Evolutionary conservation across 2,888 invertebrate species (phyloP).

Genomic region (Amorpha juglandis): DNA sequence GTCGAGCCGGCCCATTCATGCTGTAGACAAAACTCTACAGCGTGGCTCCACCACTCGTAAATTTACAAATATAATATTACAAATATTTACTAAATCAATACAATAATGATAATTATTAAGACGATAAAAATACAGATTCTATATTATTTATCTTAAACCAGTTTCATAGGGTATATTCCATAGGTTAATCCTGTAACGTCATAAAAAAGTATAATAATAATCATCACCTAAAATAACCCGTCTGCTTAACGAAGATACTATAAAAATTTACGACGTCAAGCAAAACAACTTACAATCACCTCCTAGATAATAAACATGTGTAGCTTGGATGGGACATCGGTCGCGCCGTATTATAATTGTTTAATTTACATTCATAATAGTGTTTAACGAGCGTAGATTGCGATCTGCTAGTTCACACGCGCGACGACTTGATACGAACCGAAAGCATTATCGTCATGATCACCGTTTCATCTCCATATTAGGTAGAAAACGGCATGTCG

Average conservation of each 20-base stretch:
- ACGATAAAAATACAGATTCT: neutral
- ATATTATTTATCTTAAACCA: neutral
- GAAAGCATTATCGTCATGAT: slow-evolving; percentile 11
- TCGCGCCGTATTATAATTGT: slow-evolving; percentile 61
- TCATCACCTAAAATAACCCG: slow-evolving; percentile 1
- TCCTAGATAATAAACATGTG: slow-evolving; percentile 26
- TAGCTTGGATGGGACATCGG: slow-evolving; percentile 30
- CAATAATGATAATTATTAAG: neutral
- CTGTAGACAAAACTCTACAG: too few species aligned
- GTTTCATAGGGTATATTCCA: neutral
- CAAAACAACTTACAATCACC: slow-evolving; percentile 8
- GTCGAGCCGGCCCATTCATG: too few species aligned
- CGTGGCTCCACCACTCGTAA: too few species aligned
- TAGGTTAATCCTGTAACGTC: neutral
- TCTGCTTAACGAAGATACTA: slow-evolving; percentile 8
- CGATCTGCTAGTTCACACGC: slow-evolving; percentile 72
- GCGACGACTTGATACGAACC: slow-evolving; percentile 64
- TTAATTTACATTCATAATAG: slow-evolving; percentile 79
- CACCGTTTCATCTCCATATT: slow-evolving; percentile 22
- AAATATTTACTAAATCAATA: neutral
- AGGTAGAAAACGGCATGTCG: neutral
- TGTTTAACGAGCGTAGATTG: slow-evolving; percentile 73
- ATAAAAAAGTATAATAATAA: neutral
- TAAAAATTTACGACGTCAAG: slow-evolving; percentile 20
- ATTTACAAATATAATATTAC: too few species aligned